phyloP scores from a whole-genome alignment of 2,888 invertebrate genomes.

The Acrobasis suavella region DNA sequence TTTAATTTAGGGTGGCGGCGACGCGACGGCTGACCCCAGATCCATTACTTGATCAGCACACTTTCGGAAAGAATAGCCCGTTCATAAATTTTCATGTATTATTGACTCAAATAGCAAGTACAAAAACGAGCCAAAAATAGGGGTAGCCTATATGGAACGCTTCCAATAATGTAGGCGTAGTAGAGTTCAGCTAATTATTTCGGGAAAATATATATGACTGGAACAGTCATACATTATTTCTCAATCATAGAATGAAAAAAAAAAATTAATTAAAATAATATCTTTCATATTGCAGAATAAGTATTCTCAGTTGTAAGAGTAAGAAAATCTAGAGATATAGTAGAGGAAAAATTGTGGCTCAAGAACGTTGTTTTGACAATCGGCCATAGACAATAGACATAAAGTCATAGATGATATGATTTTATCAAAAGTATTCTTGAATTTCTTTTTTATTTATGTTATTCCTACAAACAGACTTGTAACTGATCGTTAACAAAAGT shows the following conservation, averaged over 20 bases:
- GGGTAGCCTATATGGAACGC: constrained; percentile 7
- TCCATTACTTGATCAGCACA: constrained; percentile 56
- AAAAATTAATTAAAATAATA: no score
- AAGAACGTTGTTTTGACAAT: no score
- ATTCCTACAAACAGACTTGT: no score
- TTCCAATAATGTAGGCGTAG: neutral
- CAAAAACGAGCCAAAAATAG: neutral
- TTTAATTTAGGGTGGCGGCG: constrained; percentile 43
- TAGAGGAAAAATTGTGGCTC: no score
- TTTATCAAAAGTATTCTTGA: no score
- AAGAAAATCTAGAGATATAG: no score
- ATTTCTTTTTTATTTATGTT: no score
- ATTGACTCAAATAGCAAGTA: constrained; percentile 2
- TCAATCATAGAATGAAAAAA: neutral
- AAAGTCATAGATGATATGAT: no score
- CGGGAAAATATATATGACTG: neutral
- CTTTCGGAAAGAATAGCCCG: constrained; percentile 30
- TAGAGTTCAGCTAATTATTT: neutral
- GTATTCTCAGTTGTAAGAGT: no score
- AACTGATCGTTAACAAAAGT: no score
- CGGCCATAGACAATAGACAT: no score
- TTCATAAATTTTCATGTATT: constrained; percentile 35
- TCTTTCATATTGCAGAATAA: no score
- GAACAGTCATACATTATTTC: neutral
- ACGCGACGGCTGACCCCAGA: constrained; percentile 55